Evolutionary conservation across 2,888 invertebrate genomes (phyloP).

Genomic region (Mythimna loreyi): DNA sequence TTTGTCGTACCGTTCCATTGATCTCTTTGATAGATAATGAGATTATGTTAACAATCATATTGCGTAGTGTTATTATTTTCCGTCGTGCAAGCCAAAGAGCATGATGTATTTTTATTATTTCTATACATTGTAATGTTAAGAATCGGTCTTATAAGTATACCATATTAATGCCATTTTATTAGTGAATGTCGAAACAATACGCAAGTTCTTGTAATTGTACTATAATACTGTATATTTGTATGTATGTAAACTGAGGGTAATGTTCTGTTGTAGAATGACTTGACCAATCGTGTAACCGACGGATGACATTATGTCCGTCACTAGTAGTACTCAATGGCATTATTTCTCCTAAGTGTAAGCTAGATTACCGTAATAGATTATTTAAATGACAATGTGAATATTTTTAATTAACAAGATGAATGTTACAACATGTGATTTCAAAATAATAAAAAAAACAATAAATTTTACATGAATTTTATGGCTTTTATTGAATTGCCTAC

Average conservation of each 20-base stretch:
- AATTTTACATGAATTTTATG: slow-evolving; percentile 89
- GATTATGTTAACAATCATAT: slow-evolving; percentile 79
- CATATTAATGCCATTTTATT: slow-evolving; percentile 89
- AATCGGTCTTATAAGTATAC: slow-evolving; percentile 85
- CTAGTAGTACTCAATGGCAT: slow-evolving; percentile 89
- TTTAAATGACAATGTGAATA: slow-evolving; percentile 93
- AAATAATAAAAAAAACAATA: slow-evolving; percentile 92
- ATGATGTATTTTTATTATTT: slow-evolving; percentile 90
- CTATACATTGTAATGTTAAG: slow-evolving; percentile 86
- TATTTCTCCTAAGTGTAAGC: slow-evolving; percentile 90
- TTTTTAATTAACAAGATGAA: slow-evolving; percentile 92
- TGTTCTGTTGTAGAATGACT: slow-evolving; percentile 86
- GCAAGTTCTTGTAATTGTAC: slow-evolving; percentile 86
- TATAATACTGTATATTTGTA: slow-evolving; percentile 90
- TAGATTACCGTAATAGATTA: slow-evolving; percentile 92
- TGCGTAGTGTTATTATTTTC: slow-evolving; percentile 81
- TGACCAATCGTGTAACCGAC: slow-evolving; percentile 88
- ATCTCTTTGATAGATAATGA: slow-evolving; percentile 86
- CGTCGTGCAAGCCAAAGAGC: slow-evolving; percentile 91
- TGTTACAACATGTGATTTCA: slow-evolving; percentile 92
- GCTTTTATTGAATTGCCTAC: slow-evolving; percentile 62
- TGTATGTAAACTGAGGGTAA: slow-evolving; percentile 87
- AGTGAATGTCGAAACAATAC: slow-evolving; percentile 86
- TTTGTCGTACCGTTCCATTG: slow-evolving; percentile 83
- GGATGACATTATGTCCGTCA: slow-evolving; percentile 78